These are phyloP conservation scores for Jordanella pulchra DNA, from an alignment of 2,797 vertebrate species.

Conservation along the genomic window DNA sequence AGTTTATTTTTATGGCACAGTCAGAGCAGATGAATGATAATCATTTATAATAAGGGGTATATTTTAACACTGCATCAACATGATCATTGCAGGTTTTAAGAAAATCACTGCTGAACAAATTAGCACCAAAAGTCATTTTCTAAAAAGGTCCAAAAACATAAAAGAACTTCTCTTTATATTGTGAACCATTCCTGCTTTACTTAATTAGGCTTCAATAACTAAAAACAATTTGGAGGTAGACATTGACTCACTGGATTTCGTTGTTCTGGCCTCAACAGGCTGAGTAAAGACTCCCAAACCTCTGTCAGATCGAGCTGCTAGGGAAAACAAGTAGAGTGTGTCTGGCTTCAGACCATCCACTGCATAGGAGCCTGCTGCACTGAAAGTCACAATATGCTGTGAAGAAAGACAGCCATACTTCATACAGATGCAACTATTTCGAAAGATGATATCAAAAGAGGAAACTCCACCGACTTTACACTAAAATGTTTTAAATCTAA, in stretches of 20 bases:
- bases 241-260: conserved; percentile 89
- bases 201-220: too few species aligned
- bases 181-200: too few species aligned
- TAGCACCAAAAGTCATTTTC: too few species aligned
- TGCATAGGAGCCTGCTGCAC: conserved; percentile 85
- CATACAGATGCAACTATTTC: not conserved
- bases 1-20: too few species aligned
- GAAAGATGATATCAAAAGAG: not conserved
- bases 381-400: conserved; percentile 87
- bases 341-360: conserved; percentile 93
- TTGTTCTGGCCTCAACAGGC: conserved; percentile 85
- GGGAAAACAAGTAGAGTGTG: conserved; percentile 88
- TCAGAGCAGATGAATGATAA: too few species aligned
- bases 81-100: too few species aligned
- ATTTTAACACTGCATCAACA: too few species aligned
- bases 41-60: too few species aligned
- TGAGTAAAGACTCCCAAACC: conserved; percentile 91
- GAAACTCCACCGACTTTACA: not conserved
- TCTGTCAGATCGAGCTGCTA: conserved; percentile 90
- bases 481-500: not conserved
- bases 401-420: conserved; percentile 30
- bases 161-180: too few species aligned
- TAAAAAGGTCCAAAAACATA: too few species aligned
- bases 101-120: too few species aligned
- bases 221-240: too few species aligned